Evolutionary conservation across 2,888 invertebrate genomes (phyloP).

Genomic region (Clanis bilineata): DNA sequence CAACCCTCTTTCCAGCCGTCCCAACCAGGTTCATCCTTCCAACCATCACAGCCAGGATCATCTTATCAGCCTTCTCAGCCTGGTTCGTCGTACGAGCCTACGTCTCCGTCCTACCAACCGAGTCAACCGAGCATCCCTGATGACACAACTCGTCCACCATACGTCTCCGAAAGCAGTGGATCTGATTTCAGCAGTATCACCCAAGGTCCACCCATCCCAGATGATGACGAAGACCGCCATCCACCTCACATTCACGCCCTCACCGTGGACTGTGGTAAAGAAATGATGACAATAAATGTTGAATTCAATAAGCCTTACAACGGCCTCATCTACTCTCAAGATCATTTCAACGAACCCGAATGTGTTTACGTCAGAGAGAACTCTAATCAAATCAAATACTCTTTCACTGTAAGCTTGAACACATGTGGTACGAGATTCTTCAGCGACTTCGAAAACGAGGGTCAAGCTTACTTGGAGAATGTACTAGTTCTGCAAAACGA

Average conservation of each 20-base stretch:
- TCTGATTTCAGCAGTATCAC: slow-evolving; percentile 22
- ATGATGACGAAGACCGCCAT: slow-evolving; percentile 85
- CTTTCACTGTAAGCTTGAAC: slow-evolving; percentile 88
- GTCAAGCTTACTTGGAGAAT: slow-evolving; percentile 90
- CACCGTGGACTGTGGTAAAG: slow-evolving; percentile 89
- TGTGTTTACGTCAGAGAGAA: slow-evolving; percentile 89
- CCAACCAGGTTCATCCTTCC: slow-evolving; percentile 36
- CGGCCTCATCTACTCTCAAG: slow-evolving; percentile 91
- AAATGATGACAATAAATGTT: slow-evolving; percentile 91
- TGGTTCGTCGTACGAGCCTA: slow-evolving; percentile 22
- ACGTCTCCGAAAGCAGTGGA: slow-evolving; percentile 9
- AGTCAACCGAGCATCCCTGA: slow-evolving; percentile 38
- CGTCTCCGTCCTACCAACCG: slow-evolving; percentile 32
- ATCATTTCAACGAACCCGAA: slow-evolving; percentile 84
- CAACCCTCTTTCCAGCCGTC: slow-evolving; percentile 35
- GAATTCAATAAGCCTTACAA: slow-evolving; percentile 89
- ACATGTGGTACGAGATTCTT: slow-evolving; percentile 91
- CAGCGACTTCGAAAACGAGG: slow-evolving; percentile 88
- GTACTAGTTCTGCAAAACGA: slow-evolving; percentile 90
- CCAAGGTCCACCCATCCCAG: slow-evolving; percentile 30
- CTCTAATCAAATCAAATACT: slow-evolving; percentile 85
- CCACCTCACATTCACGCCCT: slow-evolving; percentile 89
- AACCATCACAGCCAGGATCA: slow-evolving; percentile 37
- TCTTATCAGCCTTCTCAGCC: slow-evolving; percentile 38
- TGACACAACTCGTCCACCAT: slow-evolving; percentile 24